Percentiles rank a stretch among this genome's conserved stretches.
phyloP scores from a whole-genome alignment of 2,113 vertebrate species.

The Fukomys damarensis region DNA sequence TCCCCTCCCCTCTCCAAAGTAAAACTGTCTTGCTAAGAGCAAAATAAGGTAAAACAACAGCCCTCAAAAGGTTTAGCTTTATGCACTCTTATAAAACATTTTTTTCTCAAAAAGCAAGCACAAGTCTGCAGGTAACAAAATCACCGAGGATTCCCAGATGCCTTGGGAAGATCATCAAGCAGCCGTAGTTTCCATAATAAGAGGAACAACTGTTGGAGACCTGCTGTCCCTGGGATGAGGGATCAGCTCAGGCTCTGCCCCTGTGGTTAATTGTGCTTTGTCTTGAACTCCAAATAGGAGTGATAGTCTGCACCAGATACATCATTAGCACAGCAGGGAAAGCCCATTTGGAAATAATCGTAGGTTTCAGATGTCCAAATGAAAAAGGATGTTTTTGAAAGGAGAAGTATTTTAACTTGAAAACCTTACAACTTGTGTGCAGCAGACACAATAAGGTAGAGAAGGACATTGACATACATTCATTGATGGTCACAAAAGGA shows the following conservation, averaged over 20 bases:
- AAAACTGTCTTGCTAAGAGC: slow-evolving; percentile 64
- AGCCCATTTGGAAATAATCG: slow-evolving; percentile 64
- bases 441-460: background rate
- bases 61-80: slow-evolving; percentile 55
- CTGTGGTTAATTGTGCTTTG: slow-evolving; percentile 71
- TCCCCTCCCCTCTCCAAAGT: background rate
- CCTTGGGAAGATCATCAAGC: slow-evolving; percentile 25
- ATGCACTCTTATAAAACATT: slow-evolving; percentile 69
- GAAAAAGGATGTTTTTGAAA: slow-evolving; percentile 60
- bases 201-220: background rate
- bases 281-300: slow-evolving; percentile 62
- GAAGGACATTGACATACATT: background rate
- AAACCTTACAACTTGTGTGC: slow-evolving; percentile 29
- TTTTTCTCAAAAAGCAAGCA: slow-evolving; percentile 57
- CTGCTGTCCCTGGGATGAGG: background rate
- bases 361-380: slow-evolving; percentile 62
- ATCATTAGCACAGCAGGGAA: slow-evolving; percentile 68
- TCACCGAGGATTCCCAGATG: background rate
- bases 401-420: slow-evolving; percentile 66
- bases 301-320: slow-evolving; percentile 15
- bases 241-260: background rate
- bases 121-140: slow-evolving; percentile 6
- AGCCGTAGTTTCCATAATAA: background rate
- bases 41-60: slow-evolving; percentile 77
- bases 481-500: background rate